These are phyloP conservation scores for Xiphophorus couchianus DNA, from an alignment of 2,113 vertebrate genomes.

Conservation along the genomic window DNA sequence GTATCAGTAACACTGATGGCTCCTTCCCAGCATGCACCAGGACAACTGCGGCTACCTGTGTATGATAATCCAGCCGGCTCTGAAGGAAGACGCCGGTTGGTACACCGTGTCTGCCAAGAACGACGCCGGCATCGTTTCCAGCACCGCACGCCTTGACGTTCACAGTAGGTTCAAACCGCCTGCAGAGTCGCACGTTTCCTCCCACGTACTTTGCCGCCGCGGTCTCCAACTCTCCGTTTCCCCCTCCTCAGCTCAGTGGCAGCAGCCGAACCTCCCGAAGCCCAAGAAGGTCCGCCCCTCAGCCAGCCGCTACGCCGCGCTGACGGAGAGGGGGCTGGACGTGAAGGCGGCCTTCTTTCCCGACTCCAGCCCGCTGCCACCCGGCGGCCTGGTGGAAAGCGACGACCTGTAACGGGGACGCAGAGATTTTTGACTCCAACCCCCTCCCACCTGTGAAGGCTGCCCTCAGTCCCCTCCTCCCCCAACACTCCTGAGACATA, in stretches of 20 bases:
- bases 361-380: slow-evolving; percentile 87
- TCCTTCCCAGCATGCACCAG: slow-evolving; percentile 92
- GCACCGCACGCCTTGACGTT: slow-evolving; percentile 93
- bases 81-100: slow-evolving; percentile 96
- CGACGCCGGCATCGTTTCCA: slow-evolving; percentile 95
- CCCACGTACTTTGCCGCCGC: accelerated
- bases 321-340: slow-evolving; percentile 96
- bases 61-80: slow-evolving; percentile 95
- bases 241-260: slow-evolving; percentile 88
- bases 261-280: slow-evolving; percentile 91
- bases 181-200: neutral
- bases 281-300: slow-evolving; percentile 95
- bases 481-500: slow-evolving; percentile 33
- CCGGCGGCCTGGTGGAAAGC: slow-evolving; percentile 90
- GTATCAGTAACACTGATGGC: neutral
- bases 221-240: neutral
- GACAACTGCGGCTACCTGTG: slow-evolving; percentile 96
- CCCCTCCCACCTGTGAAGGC: slow-evolving; percentile 11
- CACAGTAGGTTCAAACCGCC: slow-evolving; percentile 83
- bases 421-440: neutral
- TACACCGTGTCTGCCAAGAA: slow-evolving; percentile 98
- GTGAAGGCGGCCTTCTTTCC: slow-evolving; percentile 98
- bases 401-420: slow-evolving; percentile 88
- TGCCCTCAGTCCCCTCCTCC: slow-evolving; percentile 16
- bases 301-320: slow-evolving; percentile 93